Conservation (phyloP, 1,140 invertebrate genomes). For the Drosophila obscura region DNA sequence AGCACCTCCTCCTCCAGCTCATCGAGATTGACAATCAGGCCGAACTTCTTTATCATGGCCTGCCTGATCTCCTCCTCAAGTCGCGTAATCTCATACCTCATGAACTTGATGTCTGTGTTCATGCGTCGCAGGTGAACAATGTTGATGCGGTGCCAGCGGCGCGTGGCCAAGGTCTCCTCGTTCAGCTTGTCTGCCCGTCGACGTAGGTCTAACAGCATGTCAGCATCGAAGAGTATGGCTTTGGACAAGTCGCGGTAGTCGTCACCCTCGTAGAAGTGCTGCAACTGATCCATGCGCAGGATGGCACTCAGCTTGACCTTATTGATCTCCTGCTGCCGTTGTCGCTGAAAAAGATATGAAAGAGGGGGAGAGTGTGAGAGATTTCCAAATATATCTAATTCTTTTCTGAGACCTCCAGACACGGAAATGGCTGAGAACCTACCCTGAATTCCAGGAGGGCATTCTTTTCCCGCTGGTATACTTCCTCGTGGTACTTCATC, state of each 20-base stretch:
- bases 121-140: slow-evolving; percentile 85
- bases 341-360: slow-evolving; percentile 83
- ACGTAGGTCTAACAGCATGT: slow-evolving; percentile 85
- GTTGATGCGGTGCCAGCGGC: slow-evolving; percentile 86
- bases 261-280: slow-evolving; percentile 85
- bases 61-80: slow-evolving; percentile 85
- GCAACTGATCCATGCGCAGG: slow-evolving; percentile 88
- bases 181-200: slow-evolving; percentile 87
- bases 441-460: slow-evolving; percentile 67
- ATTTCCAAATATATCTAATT: not conserved
- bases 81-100: slow-evolving; percentile 85
- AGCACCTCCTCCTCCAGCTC: slow-evolving; percentile 86
- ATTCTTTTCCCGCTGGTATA: slow-evolving; percentile 67
- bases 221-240: slow-evolving; percentile 87
- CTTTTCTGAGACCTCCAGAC: not conserved
- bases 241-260: slow-evolving; percentile 85
- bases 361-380: slow-evolving; percentile 4
- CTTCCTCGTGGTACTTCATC: slow-evolving; percentile 69
- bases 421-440: not conserved
- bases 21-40: slow-evolving; percentile 85
- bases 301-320: slow-evolving; percentile 87
- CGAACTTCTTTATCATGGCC: slow-evolving; percentile 86
- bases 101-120: slow-evolving; percentile 85
- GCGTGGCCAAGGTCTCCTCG: slow-evolving; percentile 86
- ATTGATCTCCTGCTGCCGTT: slow-evolving; percentile 89